phyloP scores from a whole-genome alignment of 2,113 vertebrate genomes.

The Antennarius striatus region DNA sequence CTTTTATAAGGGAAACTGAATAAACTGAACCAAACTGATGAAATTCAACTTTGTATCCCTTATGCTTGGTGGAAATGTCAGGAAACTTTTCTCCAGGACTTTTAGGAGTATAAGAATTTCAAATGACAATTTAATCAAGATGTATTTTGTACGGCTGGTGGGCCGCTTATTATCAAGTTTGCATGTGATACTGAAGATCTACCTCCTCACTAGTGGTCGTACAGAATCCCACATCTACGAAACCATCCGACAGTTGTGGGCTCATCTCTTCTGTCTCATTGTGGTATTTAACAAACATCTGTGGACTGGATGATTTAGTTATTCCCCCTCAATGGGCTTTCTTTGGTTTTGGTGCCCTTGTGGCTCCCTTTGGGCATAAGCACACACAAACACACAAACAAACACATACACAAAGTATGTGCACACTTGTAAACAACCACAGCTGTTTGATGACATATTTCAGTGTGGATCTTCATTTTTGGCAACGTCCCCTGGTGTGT shows the following conservation, averaged over 20 bases:
- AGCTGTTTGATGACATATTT: constrained; percentile 40
- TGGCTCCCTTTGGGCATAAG: constrained; percentile 38
- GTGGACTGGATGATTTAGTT: constrained; percentile 61
- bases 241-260: constrained; percentile 41
- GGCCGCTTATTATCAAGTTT: constrained; percentile 50
- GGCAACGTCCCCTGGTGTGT: no score
- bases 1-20: no score
- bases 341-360: constrained; percentile 53
- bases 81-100: constrained; percentile 22
- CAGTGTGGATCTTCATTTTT: no score
- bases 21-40: no score
- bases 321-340: constrained; percentile 62
- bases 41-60: no score
- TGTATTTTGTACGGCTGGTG: constrained; percentile 33
- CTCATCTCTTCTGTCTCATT: constrained; percentile 32
- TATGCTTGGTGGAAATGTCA: constrained; percentile 1
- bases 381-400: constrained; percentile 21
- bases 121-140: constrained; percentile 18
- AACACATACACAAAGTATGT: constrained; percentile 15
- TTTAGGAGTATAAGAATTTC: constrained; percentile 7
- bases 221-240: constrained; percentile 16
- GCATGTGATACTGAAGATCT: constrained; percentile 30
- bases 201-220: constrained; percentile 33
- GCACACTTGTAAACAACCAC: constrained; percentile 57
- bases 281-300: constrained; percentile 66